phyloP scores from a whole-genome alignment of 2,797 vertebrate genomes.

The Geotrypetes seraphini region DNA sequence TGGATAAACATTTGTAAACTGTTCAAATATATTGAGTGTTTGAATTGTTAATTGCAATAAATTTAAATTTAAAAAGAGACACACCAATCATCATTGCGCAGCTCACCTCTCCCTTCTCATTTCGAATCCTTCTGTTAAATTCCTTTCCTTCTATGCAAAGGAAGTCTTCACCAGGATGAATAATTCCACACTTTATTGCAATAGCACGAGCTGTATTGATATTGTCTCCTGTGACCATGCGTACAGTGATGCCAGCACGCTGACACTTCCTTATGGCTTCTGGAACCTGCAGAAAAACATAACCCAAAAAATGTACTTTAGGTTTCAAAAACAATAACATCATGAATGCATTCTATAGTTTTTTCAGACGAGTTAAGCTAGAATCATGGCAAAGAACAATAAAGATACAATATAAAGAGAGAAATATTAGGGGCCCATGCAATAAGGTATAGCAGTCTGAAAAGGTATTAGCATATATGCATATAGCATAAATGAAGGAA shows the following conservation, averaged over 20 bases:
- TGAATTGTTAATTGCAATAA: fast-evolving
- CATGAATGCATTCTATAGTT: no score
- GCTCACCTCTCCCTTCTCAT: slow-evolving; percentile 90
- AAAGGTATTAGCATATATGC: no score
- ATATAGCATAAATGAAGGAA: no score
- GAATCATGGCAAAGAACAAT: no score
- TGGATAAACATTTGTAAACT: fast-evolving
- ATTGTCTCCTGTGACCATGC: slow-evolving; percentile 98
- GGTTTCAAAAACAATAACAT: no score
- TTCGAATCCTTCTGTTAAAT: slow-evolving; percentile 94
- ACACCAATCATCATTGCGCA: neutral
- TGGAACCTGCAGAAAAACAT: slow-evolving; percentile 74
- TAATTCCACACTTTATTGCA: slow-evolving; percentile 95
- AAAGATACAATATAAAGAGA: no score
- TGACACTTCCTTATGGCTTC: slow-evolving; percentile 94
- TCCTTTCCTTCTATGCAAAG: slow-evolving; percentile 95
- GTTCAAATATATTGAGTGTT: neutral
- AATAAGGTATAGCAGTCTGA: no score
- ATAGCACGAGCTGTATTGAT: slow-evolving; percentile 97
- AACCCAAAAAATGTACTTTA: no score
- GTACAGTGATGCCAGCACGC: slow-evolving; percentile 91
- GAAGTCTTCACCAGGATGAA: slow-evolving; percentile 93
- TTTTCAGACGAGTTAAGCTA: no score
- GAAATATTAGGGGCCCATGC: no score
- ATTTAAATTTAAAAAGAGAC: neutral